These are phyloP conservation scores for Charaxes varanes DNA, from an alignment of 1,140 invertebrate species.

Conservation along the genomic window DNA sequence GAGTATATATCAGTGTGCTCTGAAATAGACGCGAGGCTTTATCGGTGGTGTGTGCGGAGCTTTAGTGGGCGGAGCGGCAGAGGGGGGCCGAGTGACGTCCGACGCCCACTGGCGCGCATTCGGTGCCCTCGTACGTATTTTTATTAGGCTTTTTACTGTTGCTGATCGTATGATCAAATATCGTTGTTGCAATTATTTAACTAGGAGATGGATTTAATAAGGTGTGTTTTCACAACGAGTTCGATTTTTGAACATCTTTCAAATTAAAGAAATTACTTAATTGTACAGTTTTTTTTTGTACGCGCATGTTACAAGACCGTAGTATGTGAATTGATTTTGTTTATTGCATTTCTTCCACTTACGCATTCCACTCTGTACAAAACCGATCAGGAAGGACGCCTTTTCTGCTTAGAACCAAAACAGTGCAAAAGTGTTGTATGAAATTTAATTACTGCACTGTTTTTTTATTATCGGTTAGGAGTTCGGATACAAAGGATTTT, in stretches of 20 bases:
- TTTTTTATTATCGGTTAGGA: too few species aligned
- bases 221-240: not conserved
- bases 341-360: too few species aligned
- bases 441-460: too few species aligned
- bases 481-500: too few species aligned
- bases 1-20: too few species aligned
- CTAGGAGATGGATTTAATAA: slow-evolving; percentile 4
- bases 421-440: too few species aligned
- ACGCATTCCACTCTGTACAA: too few species aligned
- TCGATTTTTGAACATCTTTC: slow-evolving; percentile 1
- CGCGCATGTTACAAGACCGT: too few species aligned
- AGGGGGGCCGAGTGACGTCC: slow-evolving; percentile 15
- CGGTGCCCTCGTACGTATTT: slow-evolving; percentile 7
- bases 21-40: slow-evolving; percentile 1
- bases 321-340: too few species aligned
- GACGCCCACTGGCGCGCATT: slow-evolving; percentile 19
- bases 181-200: slow-evolving; percentile 2
- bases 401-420: too few species aligned
- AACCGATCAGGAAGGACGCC: too few species aligned
- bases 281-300: too few species aligned
- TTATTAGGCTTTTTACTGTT: slow-evolving; percentile 17
- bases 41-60: slow-evolving; percentile 7
- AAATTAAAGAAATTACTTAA: not conserved
- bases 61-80: slow-evolving; percentile 11
- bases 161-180: slow-evolving; percentile 5